Conservation (phyloP, 2,797 vertebrate species). For the Tokudaia muenninki region DNA sequence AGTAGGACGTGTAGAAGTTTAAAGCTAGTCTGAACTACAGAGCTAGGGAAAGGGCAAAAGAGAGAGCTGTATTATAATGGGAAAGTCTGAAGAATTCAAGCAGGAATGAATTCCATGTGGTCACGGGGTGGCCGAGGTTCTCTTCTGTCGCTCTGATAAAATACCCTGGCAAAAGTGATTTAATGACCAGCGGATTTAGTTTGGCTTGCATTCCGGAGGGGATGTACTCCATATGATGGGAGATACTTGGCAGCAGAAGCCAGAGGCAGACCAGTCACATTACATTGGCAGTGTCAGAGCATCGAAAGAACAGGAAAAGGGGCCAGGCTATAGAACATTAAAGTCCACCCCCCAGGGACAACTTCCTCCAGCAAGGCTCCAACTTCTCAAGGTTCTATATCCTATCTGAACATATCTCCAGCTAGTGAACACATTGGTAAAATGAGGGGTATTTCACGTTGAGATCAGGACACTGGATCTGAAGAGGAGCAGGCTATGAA, state of each 20-base stretch:
- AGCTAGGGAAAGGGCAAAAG: too few species aligned
- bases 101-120: neutral
- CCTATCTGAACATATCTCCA: neutral
- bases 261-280: too few species aligned
- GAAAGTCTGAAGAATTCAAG: neutral
- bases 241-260: neutral
- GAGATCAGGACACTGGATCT: neutral
- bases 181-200: neutral
- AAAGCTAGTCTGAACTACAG: too few species aligned
- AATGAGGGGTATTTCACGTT: neutral
- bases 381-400: neutral
- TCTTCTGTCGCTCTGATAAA: neutral
- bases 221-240: neutral
- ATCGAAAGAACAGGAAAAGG: neutral
- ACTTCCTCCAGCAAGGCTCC: neutral
- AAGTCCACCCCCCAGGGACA: neutral
- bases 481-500: neutral
- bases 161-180: neutral
- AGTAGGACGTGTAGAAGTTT: neutral
- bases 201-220: neutral
- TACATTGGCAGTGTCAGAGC: neutral
- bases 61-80: neutral
- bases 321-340: neutral
- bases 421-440: neutral
- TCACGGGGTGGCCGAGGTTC: neutral